Conservation (phyloP, 2,888 invertebrate species). For the Brachyptera putata region DNA sequence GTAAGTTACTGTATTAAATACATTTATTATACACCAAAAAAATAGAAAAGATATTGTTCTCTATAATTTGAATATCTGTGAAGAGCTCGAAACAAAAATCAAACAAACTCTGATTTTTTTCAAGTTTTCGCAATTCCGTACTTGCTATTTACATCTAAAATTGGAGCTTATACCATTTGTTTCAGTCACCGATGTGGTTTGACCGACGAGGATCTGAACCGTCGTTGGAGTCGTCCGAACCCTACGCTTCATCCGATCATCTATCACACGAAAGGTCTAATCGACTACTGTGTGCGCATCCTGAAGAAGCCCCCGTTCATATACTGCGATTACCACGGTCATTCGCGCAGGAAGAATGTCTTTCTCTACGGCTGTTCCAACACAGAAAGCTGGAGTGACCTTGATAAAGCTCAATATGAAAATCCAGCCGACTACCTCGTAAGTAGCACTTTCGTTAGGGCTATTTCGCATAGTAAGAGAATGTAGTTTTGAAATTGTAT, state of each 20-base stretch:
- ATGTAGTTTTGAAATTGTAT: too few species aligned
- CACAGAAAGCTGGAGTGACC: slow-evolving; percentile 63
- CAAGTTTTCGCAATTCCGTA: too few species aligned
- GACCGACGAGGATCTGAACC: slow-evolving; percentile 80
- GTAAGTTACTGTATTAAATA: too few species aligned
- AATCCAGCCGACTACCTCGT: slow-evolving; percentile 59
- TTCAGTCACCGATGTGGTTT: slow-evolving; percentile 75
- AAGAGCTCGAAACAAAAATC: too few species aligned
- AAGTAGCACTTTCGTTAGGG: slow-evolving; percentile 38
- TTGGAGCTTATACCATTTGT: too few species aligned
- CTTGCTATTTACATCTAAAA: too few species aligned
- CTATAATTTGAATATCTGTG: too few species aligned
- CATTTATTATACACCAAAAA: too few species aligned
- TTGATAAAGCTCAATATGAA: slow-evolving; percentile 54
- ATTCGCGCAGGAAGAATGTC: slow-evolving; percentile 79
- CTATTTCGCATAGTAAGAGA: too few species aligned
- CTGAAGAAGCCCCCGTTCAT: slow-evolving; percentile 58
- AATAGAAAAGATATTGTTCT: too few species aligned
- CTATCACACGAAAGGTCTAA: slow-evolving; percentile 71
- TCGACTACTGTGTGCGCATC: slow-evolving; percentile 58
- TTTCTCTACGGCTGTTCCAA: slow-evolving; percentile 80
- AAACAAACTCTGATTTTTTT: too few species aligned
- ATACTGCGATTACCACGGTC: slow-evolving; percentile 76
- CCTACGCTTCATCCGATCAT: slow-evolving; percentile 73
- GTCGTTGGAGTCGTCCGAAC: slow-evolving; percentile 76